Percentiles rank a stretch among this genome's conserved stretches.
Conservation (phyloP, 2,888 invertebrate species). For the Sphaerophoria rueppellii region DNA sequence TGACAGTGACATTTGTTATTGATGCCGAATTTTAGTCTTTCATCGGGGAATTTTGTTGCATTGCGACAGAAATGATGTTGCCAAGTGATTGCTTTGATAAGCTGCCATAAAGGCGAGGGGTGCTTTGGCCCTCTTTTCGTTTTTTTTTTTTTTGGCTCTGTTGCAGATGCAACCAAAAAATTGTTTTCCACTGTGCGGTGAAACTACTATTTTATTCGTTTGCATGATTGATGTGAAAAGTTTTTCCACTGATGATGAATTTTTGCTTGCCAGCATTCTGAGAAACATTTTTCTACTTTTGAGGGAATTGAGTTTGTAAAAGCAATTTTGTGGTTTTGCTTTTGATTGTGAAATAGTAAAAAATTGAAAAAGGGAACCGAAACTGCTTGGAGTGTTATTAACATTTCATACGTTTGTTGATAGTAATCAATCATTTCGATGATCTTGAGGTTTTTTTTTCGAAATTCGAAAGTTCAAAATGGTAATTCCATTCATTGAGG, state of each 20-base stretch:
- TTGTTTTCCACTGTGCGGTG: constrained; percentile 5
- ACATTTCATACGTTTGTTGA: no score
- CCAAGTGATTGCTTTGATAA: constrained; percentile 67
- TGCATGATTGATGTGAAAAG: constrained; percentile 49
- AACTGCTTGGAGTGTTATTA: background rate
- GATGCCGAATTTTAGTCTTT: constrained; percentile 60
- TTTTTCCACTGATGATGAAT: background rate
- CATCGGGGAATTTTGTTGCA: constrained; percentile 65
- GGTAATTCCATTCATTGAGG: no score
- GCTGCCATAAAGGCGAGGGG: constrained; percentile 24
- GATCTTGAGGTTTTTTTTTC: no score
- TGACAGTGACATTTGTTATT: constrained; percentile 63
- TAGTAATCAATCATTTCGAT: no score
- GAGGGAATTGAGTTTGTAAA: background rate
- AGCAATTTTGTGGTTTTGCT: constrained; percentile 6
- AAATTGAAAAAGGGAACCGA: background rate
- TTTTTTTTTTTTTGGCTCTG: background rate
- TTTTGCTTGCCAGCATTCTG: background rate
- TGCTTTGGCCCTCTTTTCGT: constrained; percentile 16
- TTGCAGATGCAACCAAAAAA: constrained; percentile 50
- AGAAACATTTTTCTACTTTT: background rate
- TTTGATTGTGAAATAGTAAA: background rate
- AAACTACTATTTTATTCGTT: constrained; percentile 24
- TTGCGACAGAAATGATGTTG: constrained; percentile 64
- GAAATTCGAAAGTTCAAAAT: no score